Percentiles rank a stretch among this genome's conserved stretches.
These are phyloP conservation scores for Morpho helenor DNA, from an alignment of 2,888 invertebrate species.

Conservation along the genomic window DNA sequence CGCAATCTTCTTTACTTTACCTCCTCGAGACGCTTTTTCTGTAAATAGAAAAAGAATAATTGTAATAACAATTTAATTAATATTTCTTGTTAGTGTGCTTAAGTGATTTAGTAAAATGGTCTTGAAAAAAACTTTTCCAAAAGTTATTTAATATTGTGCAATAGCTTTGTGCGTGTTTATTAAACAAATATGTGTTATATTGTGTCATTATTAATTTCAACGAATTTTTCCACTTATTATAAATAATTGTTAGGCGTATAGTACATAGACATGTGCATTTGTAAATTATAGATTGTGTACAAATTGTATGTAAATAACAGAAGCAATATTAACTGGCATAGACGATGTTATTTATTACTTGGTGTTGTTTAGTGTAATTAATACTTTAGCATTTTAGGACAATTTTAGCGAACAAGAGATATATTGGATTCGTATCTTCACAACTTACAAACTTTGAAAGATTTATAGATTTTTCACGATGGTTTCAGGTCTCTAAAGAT, in stretches of 20 bases:
- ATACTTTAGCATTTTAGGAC: slow-evolving; percentile 4
- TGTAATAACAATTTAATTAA: neutral
- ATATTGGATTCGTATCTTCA: too few relatives aligned
- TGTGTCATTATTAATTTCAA: too few relatives aligned
- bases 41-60: slow-evolving; percentile 75
- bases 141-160: slow-evolving; percentile 2
- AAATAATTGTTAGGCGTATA: too few relatives aligned
- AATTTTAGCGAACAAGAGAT: slow-evolving; percentile 6
- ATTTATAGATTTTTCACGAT: too few relatives aligned
- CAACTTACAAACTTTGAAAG: too few relatives aligned
- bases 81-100: slow-evolving; percentile 7
- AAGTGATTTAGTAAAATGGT: slow-evolving; percentile 3
- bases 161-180: slow-evolving; percentile 3
- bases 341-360: slow-evolving; percentile 1
- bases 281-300: slow-evolving; percentile 8
- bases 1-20: slow-evolving; percentile 64
- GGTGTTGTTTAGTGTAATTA: slow-evolving; percentile 8
- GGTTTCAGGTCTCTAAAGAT: too few relatives aligned
- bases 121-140: neutral
- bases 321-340: slow-evolving; percentile 12
- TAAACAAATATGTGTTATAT: too few relatives aligned
- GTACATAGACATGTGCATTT: neutral
- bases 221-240: too few relatives aligned
- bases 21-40: slow-evolving; percentile 90
- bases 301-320: slow-evolving; percentile 9